phyloP scores from a whole-genome alignment of 2,113 vertebrate genomes.

The Glaucomys volans region DNA sequence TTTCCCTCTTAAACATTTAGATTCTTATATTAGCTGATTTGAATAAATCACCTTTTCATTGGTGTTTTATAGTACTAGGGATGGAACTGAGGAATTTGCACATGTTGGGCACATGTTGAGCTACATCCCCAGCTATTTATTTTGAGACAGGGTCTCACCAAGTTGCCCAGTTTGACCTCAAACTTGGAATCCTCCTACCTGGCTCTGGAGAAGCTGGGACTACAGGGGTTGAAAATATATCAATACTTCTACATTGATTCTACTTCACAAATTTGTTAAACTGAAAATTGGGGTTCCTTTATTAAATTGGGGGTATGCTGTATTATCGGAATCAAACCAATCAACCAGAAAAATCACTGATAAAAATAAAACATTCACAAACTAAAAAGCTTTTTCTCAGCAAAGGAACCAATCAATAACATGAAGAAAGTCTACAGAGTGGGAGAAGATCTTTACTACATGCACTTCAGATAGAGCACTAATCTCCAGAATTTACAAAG shows the following conservation, averaged over 20 bases:
- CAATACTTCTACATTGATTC: neutral
- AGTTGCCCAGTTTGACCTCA: neutral
- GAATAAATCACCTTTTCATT: constrained; percentile 10
- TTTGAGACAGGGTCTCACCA: neutral
- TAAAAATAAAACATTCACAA: constrained; percentile 16
- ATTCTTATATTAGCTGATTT: neutral
- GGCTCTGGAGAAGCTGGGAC: neutral
- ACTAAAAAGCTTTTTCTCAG: no score
- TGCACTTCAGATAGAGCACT: no score
- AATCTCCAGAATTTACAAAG: no score
- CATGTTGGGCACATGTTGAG: neutral
- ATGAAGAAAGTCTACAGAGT: no score
- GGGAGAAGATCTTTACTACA: no score
- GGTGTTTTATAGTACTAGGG: neutral
- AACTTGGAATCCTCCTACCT: neutral
- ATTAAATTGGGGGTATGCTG: neutral
- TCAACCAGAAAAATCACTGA: neutral
- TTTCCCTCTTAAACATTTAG: neutral
- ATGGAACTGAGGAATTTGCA: neutral
- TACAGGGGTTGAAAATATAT: neutral
- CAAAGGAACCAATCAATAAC: no score
- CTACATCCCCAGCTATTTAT: neutral
- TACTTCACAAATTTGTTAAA: neutral
- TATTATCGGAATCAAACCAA: neutral
- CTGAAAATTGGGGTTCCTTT: neutral